Evolutionary conservation across 2,888 invertebrate genomes (phyloP), one percentile per base, ranked within the genome.

Genomic region (Augochlorella aurata): DNA sequence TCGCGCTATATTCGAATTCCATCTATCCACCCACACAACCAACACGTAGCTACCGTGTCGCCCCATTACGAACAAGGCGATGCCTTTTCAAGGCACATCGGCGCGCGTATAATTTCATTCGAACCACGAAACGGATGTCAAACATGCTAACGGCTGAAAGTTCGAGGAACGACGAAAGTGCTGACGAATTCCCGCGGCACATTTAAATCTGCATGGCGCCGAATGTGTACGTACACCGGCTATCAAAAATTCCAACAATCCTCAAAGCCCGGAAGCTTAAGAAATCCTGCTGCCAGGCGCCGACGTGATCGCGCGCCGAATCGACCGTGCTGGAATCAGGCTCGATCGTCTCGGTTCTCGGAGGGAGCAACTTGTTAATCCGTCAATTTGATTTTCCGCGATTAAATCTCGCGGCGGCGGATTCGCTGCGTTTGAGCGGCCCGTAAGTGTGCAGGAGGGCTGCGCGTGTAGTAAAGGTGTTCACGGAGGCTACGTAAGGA

Each of bases 71-170:
- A 63, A 68, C 74, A 49, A 83, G 82, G 69, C 75, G 63, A 29
- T 75, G 80, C 66, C 90, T 89, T 90, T 90, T 90, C 89, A 84
- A 87, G 88, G 82, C 85, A 89, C 87, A 89, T 84, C 86, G 89
- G 87, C 85, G 87, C 90, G 89, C 87, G 88, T 83, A 89, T 92
- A 92, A 92, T 92, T 91, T 87, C 88, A 91, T 90, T 85, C 79
- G 87, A 86, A 81, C 85, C 89, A 82, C 87, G 89, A 89, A 89
- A 86, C 85, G 87, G 88, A 90, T 91, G 92, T 91, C 92, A 92
- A 92, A 92, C 90, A 91, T 89, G 90, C 87, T 21, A 90, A 88
- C 89, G 77, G 78, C 81, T 81, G 86, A 68, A 83, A 84, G 84
- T 66, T 70, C 72, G 70, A 66, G 65, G 69, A 82, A 77, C 63